Evolutionary conservation across 2,113 vertebrate genomes (phyloP), one percentile per base, ranked within the genome.

Genomic region (Cisticola juncidis): DNA sequence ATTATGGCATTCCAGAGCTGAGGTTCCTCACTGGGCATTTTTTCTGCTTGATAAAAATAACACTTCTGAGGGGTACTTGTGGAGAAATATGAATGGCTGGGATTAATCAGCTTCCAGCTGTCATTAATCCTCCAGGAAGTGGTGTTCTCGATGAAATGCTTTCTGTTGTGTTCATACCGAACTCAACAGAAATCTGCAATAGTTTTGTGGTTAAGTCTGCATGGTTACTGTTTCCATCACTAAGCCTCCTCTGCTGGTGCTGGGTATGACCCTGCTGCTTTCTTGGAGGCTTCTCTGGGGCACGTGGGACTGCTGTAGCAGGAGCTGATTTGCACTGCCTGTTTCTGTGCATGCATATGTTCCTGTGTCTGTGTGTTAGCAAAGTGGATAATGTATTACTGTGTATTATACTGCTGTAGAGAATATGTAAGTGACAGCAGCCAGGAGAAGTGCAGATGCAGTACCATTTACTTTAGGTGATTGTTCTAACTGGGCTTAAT

Each of bases 71-170:
- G 79, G 12, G 35, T 90, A 53, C 80, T 94, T 81, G 31, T 64
- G 36, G 40, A 94, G 36, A 90, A 78, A 23, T 74, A 86, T 68
- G 71, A 83, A 66, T 80, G 88, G 47, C 88, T 95, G 95, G 90
- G 68, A 93, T 93, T 96, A 96, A 97, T 97, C 82, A 90, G 38
- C 60, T 96, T 64, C 80, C 94, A 96, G 92, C 82, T 96, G 94
- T 94, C 90, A 90, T 93, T 96, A 97, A 95, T 96, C 88, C 82
- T 90, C 88, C 94, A 92, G 96, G 96, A 97, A 97, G 88, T 84
- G 79, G 56, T 96, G 76, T 88, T 96, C 76, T 93, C 0, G 2
- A 47, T 88, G 88, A 90, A 93, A 92, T 93, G 40, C 72, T 86
- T 96, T 95, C 80, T 94, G 86, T 81, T 94, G 60, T 79, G 62